Evolutionary conservation across 2,797 vertebrate species (phyloP), one percentile per base, ranked within the genome.

Genomic region (Hozukius guyotensis): DNA sequence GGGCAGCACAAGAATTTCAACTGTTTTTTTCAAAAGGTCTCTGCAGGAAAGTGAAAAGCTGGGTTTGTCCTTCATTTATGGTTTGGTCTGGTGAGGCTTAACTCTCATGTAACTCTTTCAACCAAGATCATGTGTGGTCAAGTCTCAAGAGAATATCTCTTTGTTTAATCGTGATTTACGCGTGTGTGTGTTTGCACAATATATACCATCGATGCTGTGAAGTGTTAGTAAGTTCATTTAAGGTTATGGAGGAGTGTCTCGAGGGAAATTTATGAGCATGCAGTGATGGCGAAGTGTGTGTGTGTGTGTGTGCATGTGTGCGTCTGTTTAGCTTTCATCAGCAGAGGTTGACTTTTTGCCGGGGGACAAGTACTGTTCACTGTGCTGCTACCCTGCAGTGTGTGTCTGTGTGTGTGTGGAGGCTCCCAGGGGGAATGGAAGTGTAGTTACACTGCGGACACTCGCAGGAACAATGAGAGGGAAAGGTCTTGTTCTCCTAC

Each of bases 291-390:
- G 63, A 78, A 71, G 24, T 74, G 46, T 36, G 18, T 25, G 12
- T 71, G 68, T 32, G 57, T 69, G 52, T 49, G 42, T 6, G 9
- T 42, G 36, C 3, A 2, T 73, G 36, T 73, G 72, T 75, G 52
- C n/a, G 53, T 72, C 20, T 81, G 18, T 72, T 87, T 73, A 83
- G 78, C 75, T 89, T 88, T 87, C 83, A 92, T 89, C 80, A 67
- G 77, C 60, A 85, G 80, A 84, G 65, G 69, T 73, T 82, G 82
- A 84, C 67, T 85, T 77, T 81, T 84, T 64, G 80, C 81, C 78
- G 59, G 29, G 55, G 81, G 86, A 89, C 80, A 87, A 65, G 75
- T 74, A 80, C 67, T 72, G 67, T 78, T 87, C 72, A 56, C 57
- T 82, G 71, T 56, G 64, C 77, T 83, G 75, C 59, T 72, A 29